A percentile compares a stretch with the other conserved stretches of the same genome.
phyloP scores from a whole-genome alignment of 2,888 invertebrate species.

The Cosmia trapezina region DNA sequence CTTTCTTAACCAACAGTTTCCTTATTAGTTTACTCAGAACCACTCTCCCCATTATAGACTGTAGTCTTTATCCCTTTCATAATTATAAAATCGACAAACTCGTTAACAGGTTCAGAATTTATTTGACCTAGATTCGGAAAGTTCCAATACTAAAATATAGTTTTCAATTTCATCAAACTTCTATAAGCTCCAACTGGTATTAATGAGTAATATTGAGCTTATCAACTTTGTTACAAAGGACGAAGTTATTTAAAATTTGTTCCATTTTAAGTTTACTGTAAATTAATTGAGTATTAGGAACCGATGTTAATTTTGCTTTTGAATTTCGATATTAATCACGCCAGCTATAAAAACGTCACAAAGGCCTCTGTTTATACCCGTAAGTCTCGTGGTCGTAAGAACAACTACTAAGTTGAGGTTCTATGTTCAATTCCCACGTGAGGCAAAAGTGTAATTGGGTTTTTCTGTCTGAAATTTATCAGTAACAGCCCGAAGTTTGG shows the following conservation, averaged over 20 bases:
- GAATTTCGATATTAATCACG: neutral
- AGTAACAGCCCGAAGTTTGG: neutral
- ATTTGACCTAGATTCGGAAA: constrained; percentile 52
- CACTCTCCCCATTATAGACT: constrained; percentile 6
- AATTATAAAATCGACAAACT: constrained; percentile 54
- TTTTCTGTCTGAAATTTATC: neutral
- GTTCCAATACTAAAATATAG: constrained; percentile 48
- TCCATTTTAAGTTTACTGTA: constrained; percentile 12
- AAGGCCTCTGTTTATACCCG: neutral
- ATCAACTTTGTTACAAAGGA: constrained; percentile 16
- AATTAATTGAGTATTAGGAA: neutral
- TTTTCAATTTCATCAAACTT: constrained; percentile 67
- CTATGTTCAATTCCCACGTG: neutral
- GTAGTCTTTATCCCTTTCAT: constrained; percentile 24
- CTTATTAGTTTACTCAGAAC: neutral
- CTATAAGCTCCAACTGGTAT: constrained; percentile 52
- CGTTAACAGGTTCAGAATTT: constrained; percentile 52
- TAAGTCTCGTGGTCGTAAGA: neutral
- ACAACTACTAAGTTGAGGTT: neutral
- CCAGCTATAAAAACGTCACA: neutral
- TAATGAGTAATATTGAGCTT: constrained; percentile 48
- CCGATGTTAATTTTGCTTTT: constrained; percentile 7
- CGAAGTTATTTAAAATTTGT: constrained; percentile 11
- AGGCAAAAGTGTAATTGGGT: neutral
- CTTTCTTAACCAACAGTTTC: constrained; percentile 9